Conservation (phyloP, 2,113 vertebrate genomes). For the Stomatorhinus ivindoensis region DNA sequence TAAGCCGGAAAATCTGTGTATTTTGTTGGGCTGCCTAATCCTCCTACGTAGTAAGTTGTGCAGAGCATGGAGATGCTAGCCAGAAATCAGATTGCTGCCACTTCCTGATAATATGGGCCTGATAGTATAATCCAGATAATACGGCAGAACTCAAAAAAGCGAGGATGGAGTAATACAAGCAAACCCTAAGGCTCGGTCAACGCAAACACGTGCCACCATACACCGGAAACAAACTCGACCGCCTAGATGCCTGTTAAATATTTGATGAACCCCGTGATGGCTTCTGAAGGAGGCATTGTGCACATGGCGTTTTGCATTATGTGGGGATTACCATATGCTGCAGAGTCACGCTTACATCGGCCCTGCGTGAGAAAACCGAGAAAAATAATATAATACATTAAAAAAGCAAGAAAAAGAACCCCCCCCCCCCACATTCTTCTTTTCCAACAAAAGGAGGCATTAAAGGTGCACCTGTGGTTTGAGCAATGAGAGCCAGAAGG, state of each 20-base stretch:
- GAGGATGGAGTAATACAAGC: not conserved
- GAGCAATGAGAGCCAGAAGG: conserved; percentile 48
- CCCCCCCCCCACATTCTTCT: conserved; percentile 38
- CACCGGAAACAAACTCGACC: conserved; percentile 37
- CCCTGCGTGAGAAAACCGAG: conserved; percentile 45
- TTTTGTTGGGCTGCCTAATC: not conserved
- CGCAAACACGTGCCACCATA: conserved; percentile 23
- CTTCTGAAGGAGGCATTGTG: conserved; percentile 43
- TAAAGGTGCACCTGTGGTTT: conserved; percentile 66
- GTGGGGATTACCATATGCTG: conserved; percentile 44
- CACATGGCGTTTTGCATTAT: conserved; percentile 40
- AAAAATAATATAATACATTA: conserved; percentile 35
- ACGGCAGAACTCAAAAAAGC: not conserved
- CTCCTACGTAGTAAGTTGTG: not conserved
- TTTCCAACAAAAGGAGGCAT: conserved; percentile 50
- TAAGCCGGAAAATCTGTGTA: not conserved
- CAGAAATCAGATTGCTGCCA: not conserved
- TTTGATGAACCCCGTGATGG: conserved; percentile 58
- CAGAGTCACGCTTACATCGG: conserved; percentile 48
- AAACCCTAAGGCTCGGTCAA: not conserved
- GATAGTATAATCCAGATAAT: not conserved
- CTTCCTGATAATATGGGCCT: not conserved
- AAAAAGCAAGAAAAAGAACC: conserved; percentile 30
- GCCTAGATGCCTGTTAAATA: conserved; percentile 49
- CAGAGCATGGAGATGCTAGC: not conserved